Percentiles rank a stretch among this genome's conserved stretches.
Evolutionary conservation across 2,113 vertebrate species (phyloP).

Genomic region (Centrocercus urophasianus): DNA sequence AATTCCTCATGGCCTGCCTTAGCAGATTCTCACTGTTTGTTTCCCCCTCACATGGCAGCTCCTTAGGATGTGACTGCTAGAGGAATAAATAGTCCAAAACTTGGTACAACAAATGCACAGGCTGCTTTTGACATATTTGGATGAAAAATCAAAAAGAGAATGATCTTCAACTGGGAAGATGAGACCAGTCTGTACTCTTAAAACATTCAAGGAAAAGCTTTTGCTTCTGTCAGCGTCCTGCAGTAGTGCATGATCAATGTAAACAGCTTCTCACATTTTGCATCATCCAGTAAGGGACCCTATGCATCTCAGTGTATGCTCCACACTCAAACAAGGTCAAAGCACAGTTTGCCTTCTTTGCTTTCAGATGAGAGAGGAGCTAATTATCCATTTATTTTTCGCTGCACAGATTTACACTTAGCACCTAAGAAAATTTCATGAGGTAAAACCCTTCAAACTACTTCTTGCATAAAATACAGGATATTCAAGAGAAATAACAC

Average conservation of each 20-base stretch:
- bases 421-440: fast-evolving
- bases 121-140: fast-evolving
- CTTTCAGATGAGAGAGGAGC: background rate
- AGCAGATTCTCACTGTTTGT: conserved; percentile 87
- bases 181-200: background rate
- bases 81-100: background rate
- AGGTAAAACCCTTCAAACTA: background rate
- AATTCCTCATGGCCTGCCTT: conserved; percentile 94
- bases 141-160: background rate
- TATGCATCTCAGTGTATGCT: background rate
- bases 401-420: background rate
- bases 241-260: background rate
- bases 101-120: background rate
- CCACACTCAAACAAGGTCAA: background rate
- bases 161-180: background rate
- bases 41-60: conserved; percentile 62
- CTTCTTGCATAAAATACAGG: fast-evolving
- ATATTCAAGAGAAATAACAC: background rate
- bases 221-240: background rate
- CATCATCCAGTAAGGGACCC: fast-evolving
- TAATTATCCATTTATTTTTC: background rate
- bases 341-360: background rate
- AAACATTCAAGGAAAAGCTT: background rate
- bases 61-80: conserved; percentile 40
- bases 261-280: background rate